These are phyloP conservation scores for Protonibea diacanthus DNA, from an alignment of 2,797 vertebrate species.

Conservation along the genomic window DNA sequence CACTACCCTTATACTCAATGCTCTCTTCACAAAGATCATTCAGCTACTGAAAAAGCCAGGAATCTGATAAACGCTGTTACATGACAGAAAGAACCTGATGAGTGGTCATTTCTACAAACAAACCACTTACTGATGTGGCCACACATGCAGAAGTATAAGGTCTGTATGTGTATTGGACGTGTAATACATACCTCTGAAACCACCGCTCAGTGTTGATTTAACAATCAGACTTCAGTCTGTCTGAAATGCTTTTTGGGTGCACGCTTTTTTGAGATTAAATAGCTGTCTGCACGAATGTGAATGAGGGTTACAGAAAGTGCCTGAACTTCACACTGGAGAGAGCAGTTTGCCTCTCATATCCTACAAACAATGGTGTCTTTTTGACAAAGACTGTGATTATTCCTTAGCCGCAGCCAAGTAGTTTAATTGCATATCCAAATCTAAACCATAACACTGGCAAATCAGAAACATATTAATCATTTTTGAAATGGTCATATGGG, in stretches of 20 bases:
- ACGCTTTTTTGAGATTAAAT: background rate
- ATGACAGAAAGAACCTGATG: background rate
- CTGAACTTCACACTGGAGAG: background rate
- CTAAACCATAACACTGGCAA: background rate
- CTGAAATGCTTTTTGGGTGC: background rate
- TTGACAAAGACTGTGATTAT: background rate
- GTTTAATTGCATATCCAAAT: background rate
- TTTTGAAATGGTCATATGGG: background rate
- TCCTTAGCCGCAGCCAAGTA: background rate
- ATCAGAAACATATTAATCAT: background rate
- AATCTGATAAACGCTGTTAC: background rate
- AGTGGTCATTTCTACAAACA: background rate
- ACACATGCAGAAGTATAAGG: background rate
- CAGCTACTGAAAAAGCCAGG: too few species aligned
- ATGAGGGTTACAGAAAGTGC: background rate
- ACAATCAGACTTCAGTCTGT: slow-evolving; percentile 2
- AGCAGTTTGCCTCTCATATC: background rate
- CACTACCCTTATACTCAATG: background rate
- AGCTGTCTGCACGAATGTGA: background rate
- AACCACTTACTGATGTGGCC: background rate
- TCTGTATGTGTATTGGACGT: background rate
- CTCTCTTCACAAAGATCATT: background rate
- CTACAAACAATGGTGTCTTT: background rate
- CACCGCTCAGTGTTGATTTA: background rate
- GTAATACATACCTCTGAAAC: background rate